phyloP scores from a whole-genome alignment of 2,797 vertebrate genomes.

The Myiotriccus ornatus region DNA sequence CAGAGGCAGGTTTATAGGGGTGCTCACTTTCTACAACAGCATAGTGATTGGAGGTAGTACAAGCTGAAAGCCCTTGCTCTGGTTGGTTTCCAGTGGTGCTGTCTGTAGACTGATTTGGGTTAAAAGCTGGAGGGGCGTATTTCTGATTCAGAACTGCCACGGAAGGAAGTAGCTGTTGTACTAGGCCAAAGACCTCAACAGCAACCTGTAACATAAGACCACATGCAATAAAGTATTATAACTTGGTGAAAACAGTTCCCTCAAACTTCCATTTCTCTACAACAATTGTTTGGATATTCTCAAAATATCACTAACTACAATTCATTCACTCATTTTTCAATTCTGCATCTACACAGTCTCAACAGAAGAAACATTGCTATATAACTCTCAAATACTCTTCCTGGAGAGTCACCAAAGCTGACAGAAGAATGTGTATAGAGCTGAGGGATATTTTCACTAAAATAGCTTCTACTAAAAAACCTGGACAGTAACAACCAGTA shows the following conservation, averaged over 20 bases:
- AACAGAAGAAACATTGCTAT: not conserved
- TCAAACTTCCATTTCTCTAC: not conserved
- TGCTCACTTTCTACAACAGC: constrained; percentile 96
- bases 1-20: constrained; percentile 93
- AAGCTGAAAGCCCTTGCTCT: constrained; percentile 94
- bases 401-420: not conserved
- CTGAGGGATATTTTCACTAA: not conserved
- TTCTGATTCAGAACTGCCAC: constrained; percentile 98
- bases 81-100: constrained; percentile 98
- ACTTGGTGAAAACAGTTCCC: not conserved
- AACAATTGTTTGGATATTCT: not conserved
- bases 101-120: constrained; percentile 99
- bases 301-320: not conserved
- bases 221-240: accelerated
- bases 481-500: not conserved
- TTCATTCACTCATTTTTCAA: not conserved
- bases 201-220: constrained; percentile 82
- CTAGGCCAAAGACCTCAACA: constrained; percentile 96
- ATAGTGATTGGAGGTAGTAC: constrained; percentile 96
- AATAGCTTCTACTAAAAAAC: not conserved
- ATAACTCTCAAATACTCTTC: not conserved
- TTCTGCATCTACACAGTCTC: not conserved
- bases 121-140: constrained; percentile 95
- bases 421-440: not conserved
- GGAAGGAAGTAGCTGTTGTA: constrained; percentile 94